Percentiles rank a stretch among this genome's conserved stretches.
Conservation (phyloP, 2,888 invertebrate species). For the Buathra laborator region DNA sequence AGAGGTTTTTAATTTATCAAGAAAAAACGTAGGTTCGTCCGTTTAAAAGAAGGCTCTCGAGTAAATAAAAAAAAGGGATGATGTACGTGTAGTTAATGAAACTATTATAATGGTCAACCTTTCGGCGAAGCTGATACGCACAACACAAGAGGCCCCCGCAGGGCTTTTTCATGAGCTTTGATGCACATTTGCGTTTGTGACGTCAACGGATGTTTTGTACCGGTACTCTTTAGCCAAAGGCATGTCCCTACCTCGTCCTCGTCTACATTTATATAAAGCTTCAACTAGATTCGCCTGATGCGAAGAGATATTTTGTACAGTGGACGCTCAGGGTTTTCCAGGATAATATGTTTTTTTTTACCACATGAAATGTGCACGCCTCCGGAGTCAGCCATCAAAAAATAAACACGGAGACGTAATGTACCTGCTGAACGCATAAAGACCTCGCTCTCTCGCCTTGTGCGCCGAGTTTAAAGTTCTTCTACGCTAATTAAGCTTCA, state of each 20-base stretch:
- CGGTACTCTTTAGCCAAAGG: slow-evolving; percentile 8
- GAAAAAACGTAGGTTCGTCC: too few relatives aligned
- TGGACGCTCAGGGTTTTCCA: not conserved
- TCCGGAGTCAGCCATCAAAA: slow-evolving; percentile 13
- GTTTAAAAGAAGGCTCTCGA: not conserved
- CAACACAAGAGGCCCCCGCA: not conserved
- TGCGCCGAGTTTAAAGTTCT: slow-evolving; percentile 2
- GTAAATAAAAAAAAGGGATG: not conserved
- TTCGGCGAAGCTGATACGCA: not conserved
- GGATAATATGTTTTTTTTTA: slow-evolving; percentile 2
- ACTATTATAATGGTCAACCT: not conserved
- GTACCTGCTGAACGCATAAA: slow-evolving; percentile 38
- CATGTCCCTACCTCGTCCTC: not conserved
- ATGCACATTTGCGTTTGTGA: not conserved
- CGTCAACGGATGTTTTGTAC: not conserved
- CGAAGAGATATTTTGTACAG: slow-evolving; percentile 1
- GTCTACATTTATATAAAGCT: slow-evolving; percentile 22
- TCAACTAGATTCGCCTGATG: slow-evolving; percentile 15
- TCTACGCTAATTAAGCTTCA: slow-evolving; percentile 30
- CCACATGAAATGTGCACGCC: slow-evolving; percentile 14
- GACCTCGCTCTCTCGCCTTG: slow-evolving; percentile 18
- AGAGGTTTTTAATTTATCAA: too few relatives aligned
- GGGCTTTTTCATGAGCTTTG: slow-evolving; percentile 4
- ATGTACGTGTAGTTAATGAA: not conserved
- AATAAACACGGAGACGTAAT: slow-evolving; percentile 38